Evolutionary conservation across 2,113 vertebrate species (phyloP).

Genomic region (Centropus bengalensis): DNA sequence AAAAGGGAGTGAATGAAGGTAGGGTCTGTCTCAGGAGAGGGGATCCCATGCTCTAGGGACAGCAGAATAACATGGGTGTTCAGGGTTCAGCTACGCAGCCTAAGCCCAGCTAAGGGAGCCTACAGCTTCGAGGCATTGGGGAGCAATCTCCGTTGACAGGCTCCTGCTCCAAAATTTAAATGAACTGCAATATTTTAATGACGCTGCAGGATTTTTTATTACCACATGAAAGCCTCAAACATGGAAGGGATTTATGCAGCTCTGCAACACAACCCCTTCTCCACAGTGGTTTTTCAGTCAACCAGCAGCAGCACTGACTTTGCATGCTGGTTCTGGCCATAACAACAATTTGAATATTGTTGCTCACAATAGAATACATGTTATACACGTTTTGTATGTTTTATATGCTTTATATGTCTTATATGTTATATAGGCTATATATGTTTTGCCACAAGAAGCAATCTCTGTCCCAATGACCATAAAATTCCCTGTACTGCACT

Average conservation of each 20-base stretch:
- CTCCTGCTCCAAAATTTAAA: not conserved
- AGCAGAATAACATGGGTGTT: not conserved
- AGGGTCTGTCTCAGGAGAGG: not conserved
- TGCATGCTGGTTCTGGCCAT: not conserved
- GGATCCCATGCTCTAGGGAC: not conserved
- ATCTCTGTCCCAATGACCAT: not conserved
- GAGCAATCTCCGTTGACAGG: not conserved
- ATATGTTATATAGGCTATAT: not conserved
- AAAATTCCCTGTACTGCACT: not conserved
- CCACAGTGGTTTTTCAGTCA: not conserved
- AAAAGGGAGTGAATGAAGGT: not conserved
- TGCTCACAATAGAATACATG: not conserved
- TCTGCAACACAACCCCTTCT: not conserved
- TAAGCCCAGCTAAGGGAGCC: not conserved
- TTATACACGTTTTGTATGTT: not conserved
- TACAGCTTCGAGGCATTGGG: not conserved
- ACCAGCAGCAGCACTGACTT: not conserved
- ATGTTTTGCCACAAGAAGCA: not conserved
- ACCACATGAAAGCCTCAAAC: not conserved
- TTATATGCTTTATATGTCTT: too few species aligned
- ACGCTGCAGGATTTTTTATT: not conserved
- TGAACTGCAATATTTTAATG: not conserved
- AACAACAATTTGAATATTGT: not conserved
- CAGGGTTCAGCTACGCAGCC: not conserved
- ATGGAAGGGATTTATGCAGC: not conserved